A percentile compares a stretch with the other conserved stretches of the same genome.
Conservation (phyloP, 2,113 vertebrate genomes). For the Tautogolabrus adspersus region DNA sequence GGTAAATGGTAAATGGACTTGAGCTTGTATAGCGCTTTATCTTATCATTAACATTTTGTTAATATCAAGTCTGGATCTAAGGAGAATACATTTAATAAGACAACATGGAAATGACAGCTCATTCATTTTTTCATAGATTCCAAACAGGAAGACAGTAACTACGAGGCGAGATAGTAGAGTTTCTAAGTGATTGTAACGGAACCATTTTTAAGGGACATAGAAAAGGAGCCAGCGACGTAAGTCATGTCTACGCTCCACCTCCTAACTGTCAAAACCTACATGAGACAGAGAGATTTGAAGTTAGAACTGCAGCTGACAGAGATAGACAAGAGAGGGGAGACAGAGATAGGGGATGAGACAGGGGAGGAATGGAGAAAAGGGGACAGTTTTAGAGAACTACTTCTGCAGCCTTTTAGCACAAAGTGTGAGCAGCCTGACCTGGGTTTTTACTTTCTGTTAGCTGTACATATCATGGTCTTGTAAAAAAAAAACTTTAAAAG, state of each 20-base stretch:
- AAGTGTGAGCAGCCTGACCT: conserved; percentile 1
- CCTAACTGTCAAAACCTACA: conserved; percentile 75
- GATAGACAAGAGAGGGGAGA: conserved; percentile 76
- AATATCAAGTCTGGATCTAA: not conserved
- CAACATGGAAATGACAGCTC: not conserved
- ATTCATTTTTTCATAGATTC: not conserved
- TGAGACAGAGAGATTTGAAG: conserved; percentile 81
- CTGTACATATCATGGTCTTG: conserved; percentile 9
- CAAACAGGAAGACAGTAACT: conserved; percentile 45
- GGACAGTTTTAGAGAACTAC: conserved; percentile 26
- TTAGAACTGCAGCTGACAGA: conserved; percentile 74
- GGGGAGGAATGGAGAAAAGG: conserved; percentile 48
- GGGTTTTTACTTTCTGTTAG: conserved; percentile 10
- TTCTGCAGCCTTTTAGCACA: conserved; percentile 26
- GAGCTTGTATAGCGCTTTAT: no score
- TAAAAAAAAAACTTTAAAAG: conserved; percentile 9
- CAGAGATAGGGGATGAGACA: conserved; percentile 66
- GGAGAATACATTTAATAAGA: not conserved
- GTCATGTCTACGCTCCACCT: conserved; percentile 70
- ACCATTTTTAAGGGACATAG: not conserved
- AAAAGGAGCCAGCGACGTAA: conserved; percentile 4
- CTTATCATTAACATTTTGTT: no score
- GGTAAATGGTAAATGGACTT: no score
- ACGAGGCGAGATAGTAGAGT: conserved; percentile 14
- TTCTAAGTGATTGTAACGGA: conserved; percentile 27